Conservation (phyloP, 2,113 vertebrate genomes). For the Festucalex cinctus region DNA sequence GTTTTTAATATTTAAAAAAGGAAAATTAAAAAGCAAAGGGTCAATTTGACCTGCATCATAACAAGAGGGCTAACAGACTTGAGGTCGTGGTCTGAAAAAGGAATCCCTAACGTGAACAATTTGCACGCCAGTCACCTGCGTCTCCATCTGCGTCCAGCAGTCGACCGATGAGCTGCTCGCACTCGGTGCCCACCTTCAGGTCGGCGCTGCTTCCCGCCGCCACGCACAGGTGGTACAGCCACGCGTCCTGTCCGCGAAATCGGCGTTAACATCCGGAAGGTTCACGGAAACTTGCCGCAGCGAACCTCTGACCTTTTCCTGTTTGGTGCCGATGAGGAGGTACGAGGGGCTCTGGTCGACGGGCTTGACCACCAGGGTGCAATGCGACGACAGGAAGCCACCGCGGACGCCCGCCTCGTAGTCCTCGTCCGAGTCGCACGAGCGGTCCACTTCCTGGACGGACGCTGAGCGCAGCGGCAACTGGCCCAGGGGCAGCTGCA, state of each 20-base stretch:
- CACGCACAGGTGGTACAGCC: constrained; percentile 84
- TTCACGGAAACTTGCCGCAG: neutral
- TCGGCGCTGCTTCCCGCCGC: constrained; percentile 77
- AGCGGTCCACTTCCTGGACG: constrained; percentile 86
- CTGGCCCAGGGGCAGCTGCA: constrained; percentile 80
- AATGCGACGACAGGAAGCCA: constrained; percentile 79
- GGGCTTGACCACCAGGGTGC: constrained; percentile 82
- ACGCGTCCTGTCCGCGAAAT: constrained; percentile 73
- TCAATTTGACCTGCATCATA: too few species aligned
- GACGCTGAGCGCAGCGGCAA: constrained; percentile 76
- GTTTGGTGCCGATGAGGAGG: constrained; percentile 85
- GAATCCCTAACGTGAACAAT: neutral
- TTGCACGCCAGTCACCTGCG: constrained; percentile 62
- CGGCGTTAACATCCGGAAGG: neutral
- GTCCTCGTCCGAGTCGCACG: constrained; percentile 88
- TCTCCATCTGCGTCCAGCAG: constrained; percentile 83
- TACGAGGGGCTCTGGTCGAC: constrained; percentile 85
- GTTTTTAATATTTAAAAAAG: too few species aligned
- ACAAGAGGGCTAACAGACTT: neutral
- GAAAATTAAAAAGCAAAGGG: too few species aligned
- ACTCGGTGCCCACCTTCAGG: constrained; percentile 80
- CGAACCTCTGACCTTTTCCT: constrained; percentile 81
- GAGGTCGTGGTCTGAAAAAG: neutral
- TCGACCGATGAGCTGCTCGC: constrained; percentile 81
- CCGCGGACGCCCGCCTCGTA: constrained; percentile 81